phyloP scores from a whole-genome alignment of 2,113 vertebrate genomes.

The Parus major region DNA sequence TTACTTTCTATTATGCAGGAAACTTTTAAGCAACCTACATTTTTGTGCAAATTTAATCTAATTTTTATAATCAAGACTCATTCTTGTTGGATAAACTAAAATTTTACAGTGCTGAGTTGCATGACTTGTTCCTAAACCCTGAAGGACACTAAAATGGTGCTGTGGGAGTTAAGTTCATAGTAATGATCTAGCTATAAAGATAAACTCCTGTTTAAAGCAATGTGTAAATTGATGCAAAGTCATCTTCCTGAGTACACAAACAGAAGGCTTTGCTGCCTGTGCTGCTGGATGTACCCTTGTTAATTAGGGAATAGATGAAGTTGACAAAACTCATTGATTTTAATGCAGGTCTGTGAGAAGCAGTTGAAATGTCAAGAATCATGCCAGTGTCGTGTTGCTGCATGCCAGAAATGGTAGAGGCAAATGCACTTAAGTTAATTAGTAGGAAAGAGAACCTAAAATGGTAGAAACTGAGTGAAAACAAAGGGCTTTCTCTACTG shows the following conservation, averaged over 20 bases:
- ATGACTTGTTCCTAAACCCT: background rate
- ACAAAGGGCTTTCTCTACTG: background rate
- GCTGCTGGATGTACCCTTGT: background rate
- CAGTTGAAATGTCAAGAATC: constrained; percentile 40
- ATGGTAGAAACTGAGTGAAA: constrained; percentile 4
- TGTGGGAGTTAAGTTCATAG: background rate
- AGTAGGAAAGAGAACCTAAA: constrained; percentile 13
- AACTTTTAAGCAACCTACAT: background rate
- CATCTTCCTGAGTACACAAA: background rate
- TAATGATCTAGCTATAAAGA: background rate
- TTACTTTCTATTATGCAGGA: background rate
- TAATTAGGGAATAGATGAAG: background rate
- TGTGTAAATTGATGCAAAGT: background rate
- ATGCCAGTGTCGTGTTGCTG: constrained; percentile 35
- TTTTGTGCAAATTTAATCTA: background rate
- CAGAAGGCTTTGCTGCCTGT: background rate
- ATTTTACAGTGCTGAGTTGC: background rate
- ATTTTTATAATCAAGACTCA: background rate
- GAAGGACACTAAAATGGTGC: background rate
- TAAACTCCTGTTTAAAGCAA: background rate
- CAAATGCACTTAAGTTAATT: constrained; percentile 56
- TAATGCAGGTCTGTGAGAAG: constrained; percentile 9
- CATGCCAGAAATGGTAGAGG: constrained; percentile 32
- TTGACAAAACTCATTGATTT: constrained; percentile 38
- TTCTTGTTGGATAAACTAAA: background rate